Percentiles rank a stretch among this genome's conserved stretches.
Evolutionary conservation across 2,113 vertebrate genomes (phyloP).

Genomic region (Rhinogobius similis): DNA sequence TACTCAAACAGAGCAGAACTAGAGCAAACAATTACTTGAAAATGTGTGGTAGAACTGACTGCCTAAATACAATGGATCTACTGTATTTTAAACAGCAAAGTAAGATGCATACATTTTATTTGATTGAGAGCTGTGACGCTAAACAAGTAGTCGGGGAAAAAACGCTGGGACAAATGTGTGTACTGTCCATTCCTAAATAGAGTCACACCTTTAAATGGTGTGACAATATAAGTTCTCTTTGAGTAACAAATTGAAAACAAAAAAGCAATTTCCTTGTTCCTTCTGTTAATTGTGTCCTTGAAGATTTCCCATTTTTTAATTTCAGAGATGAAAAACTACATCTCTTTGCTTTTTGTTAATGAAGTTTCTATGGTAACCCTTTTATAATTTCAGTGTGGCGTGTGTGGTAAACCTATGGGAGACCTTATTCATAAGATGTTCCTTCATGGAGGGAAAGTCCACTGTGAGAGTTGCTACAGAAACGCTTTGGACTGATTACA

Average conservation of each 20-base stretch:
- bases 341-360: slow-evolving; percentile 14
- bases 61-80: too few relatives aligned
- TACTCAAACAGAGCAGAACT: too few relatives aligned
- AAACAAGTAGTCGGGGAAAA: too few relatives aligned
- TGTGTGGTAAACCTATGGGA: slow-evolving; percentile 87
- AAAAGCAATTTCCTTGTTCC: neutral
- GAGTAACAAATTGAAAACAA: neutral
- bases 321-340: neutral
- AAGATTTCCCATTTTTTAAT: neutral
- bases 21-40: too few relatives aligned
- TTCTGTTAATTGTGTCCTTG: slow-evolving; percentile 9
- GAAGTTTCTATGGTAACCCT: slow-evolving; percentile 4
- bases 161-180: too few relatives aligned
- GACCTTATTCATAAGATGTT: slow-evolving; percentile 85
- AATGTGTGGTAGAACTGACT: too few relatives aligned
- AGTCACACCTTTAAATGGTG: slow-evolving; percentile 4
- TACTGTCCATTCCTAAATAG: neutral
- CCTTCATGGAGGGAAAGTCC: slow-evolving; percentile 83
- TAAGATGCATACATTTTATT: too few relatives aligned
- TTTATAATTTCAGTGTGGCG: slow-evolving; percentile 76
- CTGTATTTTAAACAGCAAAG: too few relatives aligned
- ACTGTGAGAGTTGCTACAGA: slow-evolving; percentile 87
- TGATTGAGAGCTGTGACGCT: too few relatives aligned
- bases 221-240: slow-evolving; percentile 1
- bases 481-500: slow-evolving; percentile 75